A percentile compares a stretch with the other conserved stretches of the same genome.
Evolutionary conservation across 2,888 invertebrate genomes (phyloP).

Genomic region (Stenolophus ochropezus): DNA sequence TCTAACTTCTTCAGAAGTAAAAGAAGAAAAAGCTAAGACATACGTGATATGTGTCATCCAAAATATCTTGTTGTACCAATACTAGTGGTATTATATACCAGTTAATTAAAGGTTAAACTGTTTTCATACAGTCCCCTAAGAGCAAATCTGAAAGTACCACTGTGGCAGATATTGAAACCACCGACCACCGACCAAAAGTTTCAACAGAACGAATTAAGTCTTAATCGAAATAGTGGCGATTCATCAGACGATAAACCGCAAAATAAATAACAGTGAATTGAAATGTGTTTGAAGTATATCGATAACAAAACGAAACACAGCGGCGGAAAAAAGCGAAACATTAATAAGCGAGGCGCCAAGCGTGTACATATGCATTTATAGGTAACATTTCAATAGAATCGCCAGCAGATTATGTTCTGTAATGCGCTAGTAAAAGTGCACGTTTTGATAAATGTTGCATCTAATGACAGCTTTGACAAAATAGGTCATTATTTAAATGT

Average conservation of each 20-base stretch:
- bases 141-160: too few species aligned
- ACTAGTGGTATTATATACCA: too few species aligned
- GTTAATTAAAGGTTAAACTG: too few species aligned
- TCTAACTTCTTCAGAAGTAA: too few species aligned
- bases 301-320: background rate
- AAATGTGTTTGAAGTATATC: background rate
- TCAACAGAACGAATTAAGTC: too few species aligned
- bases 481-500: slow-evolving; percentile 58
- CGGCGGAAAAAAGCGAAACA: background rate
- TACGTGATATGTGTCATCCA: too few species aligned
- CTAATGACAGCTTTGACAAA: slow-evolving; percentile 58
- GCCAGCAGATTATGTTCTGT: slow-evolving; percentile 28
- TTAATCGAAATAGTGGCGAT: background rate
- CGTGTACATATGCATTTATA: background rate
- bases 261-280: background rate
- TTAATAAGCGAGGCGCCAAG: background rate
- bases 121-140: too few species aligned
- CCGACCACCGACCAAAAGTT: too few species aligned
- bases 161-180: too few species aligned
- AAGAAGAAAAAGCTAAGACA: too few species aligned
- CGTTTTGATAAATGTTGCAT: slow-evolving; percentile 54
- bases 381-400: slow-evolving; percentile 13
- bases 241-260: background rate
- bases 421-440: slow-evolving; percentile 47
- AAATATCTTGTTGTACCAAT: too few species aligned